phyloP scores from a whole-genome alignment of 64 coral and sea anemone genomes.

The Exaiptasia diaphana region DNA sequence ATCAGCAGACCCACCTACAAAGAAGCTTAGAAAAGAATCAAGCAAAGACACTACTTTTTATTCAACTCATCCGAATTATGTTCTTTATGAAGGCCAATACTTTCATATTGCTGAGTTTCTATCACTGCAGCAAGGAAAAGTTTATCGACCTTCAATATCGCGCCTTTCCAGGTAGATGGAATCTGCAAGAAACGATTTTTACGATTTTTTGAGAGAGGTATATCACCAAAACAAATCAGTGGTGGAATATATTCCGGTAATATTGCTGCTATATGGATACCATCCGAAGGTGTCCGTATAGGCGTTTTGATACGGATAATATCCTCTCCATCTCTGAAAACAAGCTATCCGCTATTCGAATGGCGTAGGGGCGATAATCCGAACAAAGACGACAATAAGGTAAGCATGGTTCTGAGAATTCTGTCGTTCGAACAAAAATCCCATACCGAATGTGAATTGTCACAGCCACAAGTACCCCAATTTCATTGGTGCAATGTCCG shows the following conservation, averaged over 20 bases:
- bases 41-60: too few species aligned
- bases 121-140: slow-evolving; percentile 21
- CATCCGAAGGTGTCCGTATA: slow-evolving; percentile 7
- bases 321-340: slow-evolving; percentile 2
- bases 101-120: slow-evolving; percentile 19
- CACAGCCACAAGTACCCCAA: too few species aligned
- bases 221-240: too few species aligned
- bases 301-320: slow-evolving; percentile 2
- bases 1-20: too few species aligned
- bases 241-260: background rate
- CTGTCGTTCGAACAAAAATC: too few species aligned
- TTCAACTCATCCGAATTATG: slow-evolving; percentile 15
- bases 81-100: slow-evolving; percentile 19
- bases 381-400: too few species aligned
- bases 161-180: slow-evolving; percentile 19
- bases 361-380: too few species aligned
- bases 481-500: too few species aligned
- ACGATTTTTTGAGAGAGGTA: too few species aligned
- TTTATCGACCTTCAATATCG: background rate
- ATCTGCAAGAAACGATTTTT: slow-evolving; percentile 39
- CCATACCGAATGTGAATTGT: too few species aligned
- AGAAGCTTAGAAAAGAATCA: too few species aligned
- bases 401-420: too few species aligned
- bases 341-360: slow-evolving; percentile 3
- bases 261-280: slow-evolving; percentile 7